Percentiles rank a stretch among this genome's conserved stretches.
phyloP scores from a whole-genome alignment of 2,888 invertebrate genomes.

The Tenthredo scrophulariae region DNA sequence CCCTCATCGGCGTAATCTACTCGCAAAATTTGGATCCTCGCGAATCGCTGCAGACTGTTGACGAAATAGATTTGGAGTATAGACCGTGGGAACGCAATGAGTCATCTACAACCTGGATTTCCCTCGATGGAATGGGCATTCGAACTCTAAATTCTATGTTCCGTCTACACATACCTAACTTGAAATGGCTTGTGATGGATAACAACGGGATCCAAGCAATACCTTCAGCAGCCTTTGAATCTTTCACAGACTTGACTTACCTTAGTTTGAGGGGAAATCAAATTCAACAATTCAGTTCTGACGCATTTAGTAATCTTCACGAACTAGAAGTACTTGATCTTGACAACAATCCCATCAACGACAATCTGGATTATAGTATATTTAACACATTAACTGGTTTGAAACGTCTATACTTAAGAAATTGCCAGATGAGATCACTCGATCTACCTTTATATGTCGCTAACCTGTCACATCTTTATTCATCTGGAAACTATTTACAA shows the following conservation, averaged over 20 bases:
- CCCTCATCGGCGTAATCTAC: background rate
- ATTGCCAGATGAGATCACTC: background rate
- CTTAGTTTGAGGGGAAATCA: conserved; percentile 5
- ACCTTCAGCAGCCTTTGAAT: background rate
- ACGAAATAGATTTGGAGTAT: background rate
- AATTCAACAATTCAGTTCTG: background rate
- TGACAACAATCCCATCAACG: background rate
- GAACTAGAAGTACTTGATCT: conserved; percentile 24
- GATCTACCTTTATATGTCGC: background rate
- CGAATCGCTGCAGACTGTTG: background rate
- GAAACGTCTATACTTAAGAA: background rate
- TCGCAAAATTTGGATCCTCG: no score
- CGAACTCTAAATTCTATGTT: background rate
- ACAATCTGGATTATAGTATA: background rate
- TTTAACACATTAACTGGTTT: background rate
- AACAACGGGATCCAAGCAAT: background rate
- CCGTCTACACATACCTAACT: background rate
- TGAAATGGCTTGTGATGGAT: conserved; percentile 29
- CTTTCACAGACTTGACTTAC: conserved; percentile 2
- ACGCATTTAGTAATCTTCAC: background rate
- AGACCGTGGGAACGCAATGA: conserved; percentile 29
- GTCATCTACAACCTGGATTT: background rate
- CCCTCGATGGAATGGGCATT: conserved; percentile 30
- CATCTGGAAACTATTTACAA: conserved; percentile 1
- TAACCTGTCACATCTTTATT: conserved; percentile 20